phyloP scores from a whole-genome alignment of 2,113 vertebrate species.

The Zosterops japonicus region DNA sequence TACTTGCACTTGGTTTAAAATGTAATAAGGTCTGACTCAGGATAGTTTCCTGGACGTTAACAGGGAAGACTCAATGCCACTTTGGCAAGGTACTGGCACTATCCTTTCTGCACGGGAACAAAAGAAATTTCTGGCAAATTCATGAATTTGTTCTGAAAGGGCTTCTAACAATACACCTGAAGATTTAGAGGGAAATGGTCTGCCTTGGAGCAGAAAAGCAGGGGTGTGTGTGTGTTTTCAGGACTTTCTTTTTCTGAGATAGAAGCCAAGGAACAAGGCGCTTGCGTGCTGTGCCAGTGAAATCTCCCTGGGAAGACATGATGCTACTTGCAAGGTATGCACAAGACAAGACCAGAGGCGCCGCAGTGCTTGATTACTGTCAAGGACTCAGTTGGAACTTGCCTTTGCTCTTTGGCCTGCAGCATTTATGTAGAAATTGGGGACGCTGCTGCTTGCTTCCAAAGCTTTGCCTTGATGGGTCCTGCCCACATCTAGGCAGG shows the following conservation, averaged over 20 bases:
- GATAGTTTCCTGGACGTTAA: constrained; percentile 38
- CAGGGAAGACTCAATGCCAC: constrained; percentile 13
- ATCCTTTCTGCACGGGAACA: neutral
- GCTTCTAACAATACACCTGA: neutral
- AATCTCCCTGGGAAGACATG: constrained; percentile 87
- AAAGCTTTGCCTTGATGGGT: constrained; percentile 82
- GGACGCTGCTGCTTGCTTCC: constrained; percentile 83
- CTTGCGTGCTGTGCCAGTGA: constrained; percentile 73
- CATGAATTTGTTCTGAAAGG: constrained; percentile 1
- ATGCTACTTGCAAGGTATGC: constrained; percentile 95
- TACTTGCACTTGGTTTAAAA: constrained; percentile 47
- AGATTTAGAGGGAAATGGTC: neutral
- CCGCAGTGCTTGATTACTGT: constrained; percentile 89
- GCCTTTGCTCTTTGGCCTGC: constrained; percentile 89
- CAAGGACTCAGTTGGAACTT: constrained; percentile 88
- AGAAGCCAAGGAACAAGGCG: constrained; percentile 47
- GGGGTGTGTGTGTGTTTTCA: neutral
- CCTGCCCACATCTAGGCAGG: constrained; percentile 82
- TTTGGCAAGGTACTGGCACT: neutral
- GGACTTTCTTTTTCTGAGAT: constrained; percentile 46
- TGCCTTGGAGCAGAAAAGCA: constrained; percentile 2
- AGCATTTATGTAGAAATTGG: constrained; percentile 88
- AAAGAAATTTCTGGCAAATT: constrained; percentile 10
- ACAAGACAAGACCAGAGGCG: constrained; percentile 99
- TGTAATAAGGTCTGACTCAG: constrained; percentile 59